Percentiles rank a stretch among this genome's conserved stretches.
phyloP scores from a whole-genome alignment of 2,113 vertebrate genomes.

The Limanda limanda region DNA sequence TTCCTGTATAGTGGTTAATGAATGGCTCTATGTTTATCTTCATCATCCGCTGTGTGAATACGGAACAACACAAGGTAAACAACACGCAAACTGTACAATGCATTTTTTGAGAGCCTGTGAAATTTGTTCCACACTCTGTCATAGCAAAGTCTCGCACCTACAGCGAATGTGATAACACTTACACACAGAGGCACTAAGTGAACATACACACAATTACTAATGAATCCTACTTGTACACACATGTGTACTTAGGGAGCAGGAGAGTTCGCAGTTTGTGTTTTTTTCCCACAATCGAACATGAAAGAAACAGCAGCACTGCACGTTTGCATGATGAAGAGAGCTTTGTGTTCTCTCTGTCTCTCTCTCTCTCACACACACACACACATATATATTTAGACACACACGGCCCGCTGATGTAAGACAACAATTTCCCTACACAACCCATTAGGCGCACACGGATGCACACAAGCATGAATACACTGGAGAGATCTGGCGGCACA shows the following conservation, averaged over 20 bases:
- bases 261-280: too few relatives aligned
- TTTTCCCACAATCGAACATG: neutral
- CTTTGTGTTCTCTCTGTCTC: neutral
- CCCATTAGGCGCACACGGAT: conserved; percentile 36
- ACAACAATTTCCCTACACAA: conserved; percentile 28
- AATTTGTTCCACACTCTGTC: conserved; percentile 44
- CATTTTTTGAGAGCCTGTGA: conserved; percentile 39
- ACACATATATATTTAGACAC: conserved; percentile 5
- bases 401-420: conserved; percentile 32
- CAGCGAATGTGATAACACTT: conserved; percentile 65
- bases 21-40: conserved; percentile 31
- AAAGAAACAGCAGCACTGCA: neutral
- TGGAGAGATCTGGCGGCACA: conserved; percentile 17
- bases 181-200: conserved; percentile 38
- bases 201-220: conserved; percentile 34
- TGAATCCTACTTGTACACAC: neutral
- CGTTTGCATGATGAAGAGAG: neutral
- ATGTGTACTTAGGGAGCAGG: too few relatives aligned
- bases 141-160: conserved; percentile 69
- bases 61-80: conserved; percentile 54
- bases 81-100: conserved; percentile 36
- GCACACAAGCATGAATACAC: conserved; percentile 11
- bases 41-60: conserved; percentile 39
- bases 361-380: neutral
- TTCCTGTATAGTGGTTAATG: neutral